Conservation (phyloP, 2,888 invertebrate genomes). For the Drosophila mulleri region DNA sequence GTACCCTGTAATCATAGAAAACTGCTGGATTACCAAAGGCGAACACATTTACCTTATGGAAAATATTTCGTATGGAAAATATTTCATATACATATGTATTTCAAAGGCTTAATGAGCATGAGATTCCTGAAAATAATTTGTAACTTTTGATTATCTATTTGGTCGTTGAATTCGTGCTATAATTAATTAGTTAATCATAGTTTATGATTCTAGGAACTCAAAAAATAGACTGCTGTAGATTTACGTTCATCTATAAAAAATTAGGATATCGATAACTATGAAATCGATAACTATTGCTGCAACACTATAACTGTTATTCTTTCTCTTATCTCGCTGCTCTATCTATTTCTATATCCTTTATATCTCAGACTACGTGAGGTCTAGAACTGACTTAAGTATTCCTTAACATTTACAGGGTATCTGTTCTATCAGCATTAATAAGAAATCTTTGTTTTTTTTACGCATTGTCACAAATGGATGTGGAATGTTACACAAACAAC, state of each 20-base stretch:
- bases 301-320: too few relatives aligned
- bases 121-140: not conserved
- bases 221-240: not conserved
- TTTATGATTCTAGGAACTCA: too few relatives aligned
- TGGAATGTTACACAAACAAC: conserved; percentile 76
- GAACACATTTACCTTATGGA: not conserved
- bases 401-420: conserved; percentile 2
- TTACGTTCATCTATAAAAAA: not conserved
- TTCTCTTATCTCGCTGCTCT: too few relatives aligned
- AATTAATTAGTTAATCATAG: too few relatives aligned
- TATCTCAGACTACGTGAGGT: not conserved
- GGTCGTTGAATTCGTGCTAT: too few relatives aligned
- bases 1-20: conserved; percentile 8
- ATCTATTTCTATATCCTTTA: not conserved
- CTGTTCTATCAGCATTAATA: not conserved
- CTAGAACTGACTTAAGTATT: not conserved
- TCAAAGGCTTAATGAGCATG: too few relatives aligned
- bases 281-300: too few relatives aligned
- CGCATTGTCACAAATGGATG: conserved; percentile 69
- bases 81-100: not conserved
- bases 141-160: not conserved
- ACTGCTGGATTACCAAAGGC: not conserved
- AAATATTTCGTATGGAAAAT: not conserved
- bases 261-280: not conserved
- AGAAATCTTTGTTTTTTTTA: conserved; percentile 16